Percentiles rank a stretch among this genome's conserved stretches.
These are phyloP conservation scores for Scomber scombrus DNA, from an alignment of 2,113 vertebrate genomes.

Conservation along the genomic window DNA sequence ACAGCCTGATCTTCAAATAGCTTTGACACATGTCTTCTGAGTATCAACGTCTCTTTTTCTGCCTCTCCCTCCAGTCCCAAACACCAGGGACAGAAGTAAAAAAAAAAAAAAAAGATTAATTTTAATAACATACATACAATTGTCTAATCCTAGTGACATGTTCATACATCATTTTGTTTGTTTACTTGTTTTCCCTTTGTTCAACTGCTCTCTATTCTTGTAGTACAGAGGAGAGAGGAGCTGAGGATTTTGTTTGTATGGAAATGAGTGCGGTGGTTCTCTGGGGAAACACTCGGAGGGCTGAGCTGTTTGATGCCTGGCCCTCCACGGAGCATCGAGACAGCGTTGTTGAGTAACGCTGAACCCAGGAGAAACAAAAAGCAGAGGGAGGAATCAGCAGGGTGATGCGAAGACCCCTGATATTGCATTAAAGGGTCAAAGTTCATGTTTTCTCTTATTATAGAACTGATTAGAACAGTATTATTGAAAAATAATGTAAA, in stretches of 20 bases:
- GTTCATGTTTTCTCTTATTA: background rate
- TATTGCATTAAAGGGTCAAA: constrained; percentile 21
- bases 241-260: constrained; percentile 76
- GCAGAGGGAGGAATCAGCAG: background rate
- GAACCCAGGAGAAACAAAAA: background rate
- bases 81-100: constrained; percentile 55
- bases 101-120: constrained; percentile 62
- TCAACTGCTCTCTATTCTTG: constrained; percentile 79
- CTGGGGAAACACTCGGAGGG: constrained; percentile 26
- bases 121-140: constrained; percentile 75
- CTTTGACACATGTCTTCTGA: constrained; percentile 47
- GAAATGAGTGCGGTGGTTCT: constrained; percentile 68
- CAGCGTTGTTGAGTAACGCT: background rate
- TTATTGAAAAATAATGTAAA: too few species aligned
- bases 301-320: constrained; percentile 71
- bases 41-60: background rate
- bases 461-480: too few species aligned
- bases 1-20: constrained; percentile 54
- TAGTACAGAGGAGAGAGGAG: constrained; percentile 68
- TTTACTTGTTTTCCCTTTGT: constrained; percentile 82
- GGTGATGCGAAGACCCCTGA: background rate
- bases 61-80: constrained; percentile 40
- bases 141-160: constrained; percentile 56
- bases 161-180: constrained; percentile 81
- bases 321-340: constrained; percentile 26